A percentile compares a stretch with the other conserved stretches of the same genome.
Conservation (phyloP, 2,797 vertebrate genomes). For the Todus mexicanus region DNA sequence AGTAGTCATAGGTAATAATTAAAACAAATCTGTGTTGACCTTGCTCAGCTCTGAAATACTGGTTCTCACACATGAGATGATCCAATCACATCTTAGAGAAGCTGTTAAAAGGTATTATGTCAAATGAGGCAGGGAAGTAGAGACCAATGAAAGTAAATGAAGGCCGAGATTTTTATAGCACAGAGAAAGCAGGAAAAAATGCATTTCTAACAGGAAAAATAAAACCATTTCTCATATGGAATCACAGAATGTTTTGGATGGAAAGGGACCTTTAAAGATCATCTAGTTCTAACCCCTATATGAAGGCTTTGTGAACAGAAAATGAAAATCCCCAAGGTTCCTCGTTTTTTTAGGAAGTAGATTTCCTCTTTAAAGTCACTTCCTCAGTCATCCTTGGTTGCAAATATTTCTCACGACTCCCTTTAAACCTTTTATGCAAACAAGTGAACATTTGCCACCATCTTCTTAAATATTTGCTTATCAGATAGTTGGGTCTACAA, state of each 20-base stretch:
- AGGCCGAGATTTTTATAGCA: neutral
- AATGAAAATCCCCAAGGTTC: neutral
- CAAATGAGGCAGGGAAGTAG: neutral
- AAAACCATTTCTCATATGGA: neutral
- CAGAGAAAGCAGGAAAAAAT: neutral
- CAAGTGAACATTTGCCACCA: neutral
- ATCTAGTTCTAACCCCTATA: neutral
- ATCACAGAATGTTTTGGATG: neutral
- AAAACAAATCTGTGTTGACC: neutral
- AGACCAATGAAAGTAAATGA: neutral
- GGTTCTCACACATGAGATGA: neutral
- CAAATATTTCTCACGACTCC: neutral
- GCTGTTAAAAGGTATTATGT: neutral
- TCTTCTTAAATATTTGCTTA: neutral
- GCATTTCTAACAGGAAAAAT: neutral
- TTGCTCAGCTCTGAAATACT: constrained; percentile 9
- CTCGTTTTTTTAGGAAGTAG: neutral
- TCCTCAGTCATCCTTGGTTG: neutral
- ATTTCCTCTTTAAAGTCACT: neutral
- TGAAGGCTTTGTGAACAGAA: neutral
- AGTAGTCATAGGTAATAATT: constrained; percentile 22
- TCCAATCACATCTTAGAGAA: neutral
- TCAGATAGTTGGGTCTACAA: neutral
- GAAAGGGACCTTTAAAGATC: neutral
- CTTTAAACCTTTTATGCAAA: neutral